Conservation (phyloP, 2,888 invertebrate species). For the Pecten maximus region DNA sequence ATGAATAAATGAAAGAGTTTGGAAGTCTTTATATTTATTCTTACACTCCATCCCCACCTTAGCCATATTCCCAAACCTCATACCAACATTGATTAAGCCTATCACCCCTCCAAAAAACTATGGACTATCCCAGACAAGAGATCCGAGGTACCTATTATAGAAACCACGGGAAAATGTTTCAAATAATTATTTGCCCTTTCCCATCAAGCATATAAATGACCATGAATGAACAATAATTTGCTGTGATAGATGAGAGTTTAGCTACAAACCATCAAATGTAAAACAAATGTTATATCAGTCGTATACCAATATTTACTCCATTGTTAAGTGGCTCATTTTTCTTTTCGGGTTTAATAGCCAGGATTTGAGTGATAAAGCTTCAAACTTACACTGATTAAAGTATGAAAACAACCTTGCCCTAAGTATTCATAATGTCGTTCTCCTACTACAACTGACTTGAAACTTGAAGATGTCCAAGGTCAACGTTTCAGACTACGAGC, state of each 20-base stretch:
- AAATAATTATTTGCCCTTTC: neutral
- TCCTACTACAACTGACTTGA: too few species aligned
- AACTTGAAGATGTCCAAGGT: too few species aligned
- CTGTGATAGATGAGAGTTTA: neutral
- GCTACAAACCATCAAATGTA: neutral
- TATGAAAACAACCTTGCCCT: too few species aligned
- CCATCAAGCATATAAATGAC: neutral
- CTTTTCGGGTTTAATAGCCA: too few species aligned
- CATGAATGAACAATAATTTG: neutral
- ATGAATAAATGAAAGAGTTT: constrained; percentile 1
- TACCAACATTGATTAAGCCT: neutral
- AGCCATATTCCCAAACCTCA: neutral
- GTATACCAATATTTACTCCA: neutral
- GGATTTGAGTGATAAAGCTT: too few species aligned
- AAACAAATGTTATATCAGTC: neutral
- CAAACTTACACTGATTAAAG: too few species aligned
- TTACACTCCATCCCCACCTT: neutral
- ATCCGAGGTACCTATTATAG: neutral
- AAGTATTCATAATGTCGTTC: too few species aligned
- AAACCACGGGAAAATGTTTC: neutral
- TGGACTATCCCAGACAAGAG: neutral
- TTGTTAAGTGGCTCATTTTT: neutral
- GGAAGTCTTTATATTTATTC: neutral
- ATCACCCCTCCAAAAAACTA: neutral
- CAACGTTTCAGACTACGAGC: too few species aligned